Percentiles rank a stretch among this genome's conserved stretches.
Evolutionary conservation across 2,888 invertebrate species (phyloP).

Genomic region (Dorcus hopei): DNA sequence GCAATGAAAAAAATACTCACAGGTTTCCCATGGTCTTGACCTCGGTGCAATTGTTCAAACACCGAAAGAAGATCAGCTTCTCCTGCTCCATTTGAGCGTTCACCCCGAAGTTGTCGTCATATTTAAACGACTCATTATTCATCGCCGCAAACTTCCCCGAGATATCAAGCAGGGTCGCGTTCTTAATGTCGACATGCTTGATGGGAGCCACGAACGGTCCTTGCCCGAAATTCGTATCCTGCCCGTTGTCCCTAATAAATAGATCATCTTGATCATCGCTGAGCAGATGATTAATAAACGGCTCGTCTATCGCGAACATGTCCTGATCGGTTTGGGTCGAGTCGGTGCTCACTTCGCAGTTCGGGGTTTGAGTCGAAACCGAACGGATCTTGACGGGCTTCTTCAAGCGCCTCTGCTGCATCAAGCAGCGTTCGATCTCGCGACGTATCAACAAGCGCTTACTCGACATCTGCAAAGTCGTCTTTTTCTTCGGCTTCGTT

Average conservation of each 20-base stretch:
- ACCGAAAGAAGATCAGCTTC: slow-evolving; percentile 7
- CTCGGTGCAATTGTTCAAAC: slow-evolving; percentile 6
- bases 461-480: neutral
- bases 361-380: neutral
- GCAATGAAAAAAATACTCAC: slow-evolving; percentile 5
- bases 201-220: neutral
- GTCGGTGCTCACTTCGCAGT: neutral
- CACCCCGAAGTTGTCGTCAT: neutral
- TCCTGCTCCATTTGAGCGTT: neutral
- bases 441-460: neutral
- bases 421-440: slow-evolving; percentile 8
- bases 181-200: neutral
- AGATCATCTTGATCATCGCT: too few relatives aligned
- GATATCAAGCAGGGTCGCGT: neutral
- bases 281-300: too few relatives aligned
- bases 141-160: neutral
- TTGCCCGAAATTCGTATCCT: slow-evolving; percentile 3
- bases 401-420: neutral
- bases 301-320: too few relatives aligned
- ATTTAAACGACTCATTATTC: neutral
- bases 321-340: slow-evolving; percentile 8
- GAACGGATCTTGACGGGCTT: neutral
- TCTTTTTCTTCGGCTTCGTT: neutral
- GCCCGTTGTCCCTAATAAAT: neutral
- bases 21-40: slow-evolving; percentile 11